These are phyloP conservation scores for Neostethus bicornis DNA, from an alignment of 2,797 vertebrate genomes.

Conservation along the genomic window DNA sequence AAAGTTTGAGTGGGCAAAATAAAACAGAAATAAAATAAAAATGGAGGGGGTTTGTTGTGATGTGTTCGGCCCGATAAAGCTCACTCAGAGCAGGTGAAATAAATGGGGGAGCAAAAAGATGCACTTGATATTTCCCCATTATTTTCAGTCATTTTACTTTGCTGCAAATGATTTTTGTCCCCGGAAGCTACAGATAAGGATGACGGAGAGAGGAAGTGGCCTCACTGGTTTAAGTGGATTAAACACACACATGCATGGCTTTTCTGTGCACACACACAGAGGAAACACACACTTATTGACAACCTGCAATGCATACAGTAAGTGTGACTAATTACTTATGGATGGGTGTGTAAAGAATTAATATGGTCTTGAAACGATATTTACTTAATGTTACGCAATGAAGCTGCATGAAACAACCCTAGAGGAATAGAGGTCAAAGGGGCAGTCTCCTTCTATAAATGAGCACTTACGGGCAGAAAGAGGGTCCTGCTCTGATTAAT, in stretches of 20 bases:
- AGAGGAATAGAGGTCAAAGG: constrained; percentile 79
- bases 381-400: constrained; percentile 81
- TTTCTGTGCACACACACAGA: constrained; percentile 30
- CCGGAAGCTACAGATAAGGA: constrained; percentile 81
- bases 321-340: constrained; percentile 79
- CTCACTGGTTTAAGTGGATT: constrained; percentile 78
- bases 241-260: constrained; percentile 53
- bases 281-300: constrained; percentile 54
- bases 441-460: constrained; percentile 77
- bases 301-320: constrained; percentile 66
- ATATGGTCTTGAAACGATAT: constrained; percentile 81
- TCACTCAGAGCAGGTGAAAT: constrained; percentile 83
- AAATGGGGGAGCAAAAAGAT: constrained; percentile 79
- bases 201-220: constrained; percentile 69
- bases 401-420: constrained; percentile 77
- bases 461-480: constrained; percentile 81
- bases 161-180: constrained; percentile 79
- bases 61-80: constrained; percentile 82
- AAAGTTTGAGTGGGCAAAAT: constrained; percentile 88
- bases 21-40: constrained; percentile 86
- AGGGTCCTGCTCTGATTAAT: constrained; percentile 84
- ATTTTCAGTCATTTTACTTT: constrained; percentile 76
- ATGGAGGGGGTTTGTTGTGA: constrained; percentile 71
- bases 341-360: constrained; percentile 76
- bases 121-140: constrained; percentile 80